Percentiles rank a stretch among this genome's conserved stretches.
phyloP scores from a whole-genome alignment of 2,797 vertebrate species.

The Rhinatrema bivittatum region DNA sequence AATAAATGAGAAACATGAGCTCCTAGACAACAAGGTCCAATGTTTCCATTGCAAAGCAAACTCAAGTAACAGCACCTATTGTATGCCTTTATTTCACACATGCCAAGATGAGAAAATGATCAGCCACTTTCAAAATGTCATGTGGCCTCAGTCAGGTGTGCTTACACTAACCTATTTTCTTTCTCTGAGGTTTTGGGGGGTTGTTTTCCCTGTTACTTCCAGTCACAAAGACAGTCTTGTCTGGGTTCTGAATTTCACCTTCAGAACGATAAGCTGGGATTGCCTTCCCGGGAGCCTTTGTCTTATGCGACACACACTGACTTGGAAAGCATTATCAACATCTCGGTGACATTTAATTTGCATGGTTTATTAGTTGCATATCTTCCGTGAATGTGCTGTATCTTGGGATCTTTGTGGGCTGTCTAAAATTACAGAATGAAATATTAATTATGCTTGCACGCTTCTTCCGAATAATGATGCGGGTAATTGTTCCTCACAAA shows the following conservation, averaged over 20 bases:
- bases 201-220: no score
- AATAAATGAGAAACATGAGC: conserved; percentile 73
- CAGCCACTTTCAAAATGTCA: conserved; percentile 50
- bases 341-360: conserved; percentile 29
- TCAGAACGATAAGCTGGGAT: conserved; percentile 18
- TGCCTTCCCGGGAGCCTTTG: conserved; percentile 8
- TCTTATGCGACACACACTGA: conserved; percentile 17
- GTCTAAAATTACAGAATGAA: conserved; percentile 52
- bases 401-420: conserved; percentile 42
- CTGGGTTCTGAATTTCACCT: no score
- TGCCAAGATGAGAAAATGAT: conserved; percentile 41
- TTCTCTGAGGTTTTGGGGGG: background rate
- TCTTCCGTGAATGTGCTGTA: conserved; percentile 25
- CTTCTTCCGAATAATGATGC: conserved; percentile 35
- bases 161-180: conserved; percentile 35
- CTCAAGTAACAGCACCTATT: conserved; percentile 32
- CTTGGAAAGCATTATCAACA: conserved; percentile 9
- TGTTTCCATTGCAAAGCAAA: conserved; percentile 49
- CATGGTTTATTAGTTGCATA: conserved; percentile 30
- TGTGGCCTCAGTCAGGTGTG: conserved; percentile 29
- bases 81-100: conserved; percentile 35
- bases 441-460: conserved; percentile 51
- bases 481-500: conserved; percentile 39
- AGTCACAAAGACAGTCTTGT: no score
- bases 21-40: conserved; percentile 6